phyloP scores from a whole-genome alignment of 1,140 invertebrate genomes.

The Papilio polytes region DNA sequence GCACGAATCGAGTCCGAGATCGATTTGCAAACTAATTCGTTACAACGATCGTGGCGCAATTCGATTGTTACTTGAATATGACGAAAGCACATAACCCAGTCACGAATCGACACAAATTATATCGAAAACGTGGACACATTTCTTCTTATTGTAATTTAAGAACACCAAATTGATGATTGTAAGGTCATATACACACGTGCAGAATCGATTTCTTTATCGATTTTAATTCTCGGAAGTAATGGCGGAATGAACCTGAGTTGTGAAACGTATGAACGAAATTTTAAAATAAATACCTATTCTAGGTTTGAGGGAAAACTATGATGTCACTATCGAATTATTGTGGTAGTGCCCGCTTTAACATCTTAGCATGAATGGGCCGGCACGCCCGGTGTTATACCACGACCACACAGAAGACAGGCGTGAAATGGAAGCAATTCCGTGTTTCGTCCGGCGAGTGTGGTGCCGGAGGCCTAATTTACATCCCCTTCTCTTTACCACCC shows the following conservation, averaged over 20 bases:
- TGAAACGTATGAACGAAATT: too few relatives aligned
- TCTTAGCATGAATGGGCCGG: too few relatives aligned
- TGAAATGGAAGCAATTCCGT: too few relatives aligned
- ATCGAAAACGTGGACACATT: not conserved
- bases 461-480: too few relatives aligned
- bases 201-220: not conserved
- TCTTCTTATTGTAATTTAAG: not conserved
- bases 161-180: not conserved
- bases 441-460: too few relatives aligned
- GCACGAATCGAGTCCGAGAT: conserved; percentile 11
- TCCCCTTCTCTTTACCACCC: too few relatives aligned
- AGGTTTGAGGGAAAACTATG: too few relatives aligned
- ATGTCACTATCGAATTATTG: too few relatives aligned
- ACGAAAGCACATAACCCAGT: not conserved
- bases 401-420: too few relatives aligned
- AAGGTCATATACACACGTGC: not conserved
- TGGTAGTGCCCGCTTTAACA: too few relatives aligned
- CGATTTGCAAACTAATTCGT: conserved; percentile 26
- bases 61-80: conserved; percentile 22
- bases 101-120: conserved; percentile 13
- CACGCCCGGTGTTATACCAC: too few relatives aligned
- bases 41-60: conserved; percentile 19
- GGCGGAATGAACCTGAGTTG: not conserved
- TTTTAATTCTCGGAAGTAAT: not conserved
- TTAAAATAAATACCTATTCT: too few relatives aligned